Base-by-base conservation (phyloP, 2,797 vertebrate species). In the Bovichtus variegatus region DNA sequence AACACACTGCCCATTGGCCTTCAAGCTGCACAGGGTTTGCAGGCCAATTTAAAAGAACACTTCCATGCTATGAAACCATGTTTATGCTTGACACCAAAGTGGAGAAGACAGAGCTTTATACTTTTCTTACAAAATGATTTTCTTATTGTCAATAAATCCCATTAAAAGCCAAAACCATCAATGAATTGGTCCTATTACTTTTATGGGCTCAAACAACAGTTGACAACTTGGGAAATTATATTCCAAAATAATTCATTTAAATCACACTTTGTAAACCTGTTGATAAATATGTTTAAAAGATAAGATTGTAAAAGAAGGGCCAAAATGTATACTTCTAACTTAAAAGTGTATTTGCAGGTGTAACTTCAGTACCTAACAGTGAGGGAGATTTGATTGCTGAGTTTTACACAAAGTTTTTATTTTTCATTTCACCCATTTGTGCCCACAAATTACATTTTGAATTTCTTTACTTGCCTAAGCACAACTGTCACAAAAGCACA, bases 1-100 rank as follows among this genome's bases (percentile, higher is more conserved):
- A 85, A 76, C 36, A 85, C 78, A 51, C 54, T 50, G 68, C 40
- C 49, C 49, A 51, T 53, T 21, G 65, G 44, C 73, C 71, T 61
- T 6, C 6, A 5, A 55, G 65, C 74, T 61, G 43, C 60, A 73
- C n/a, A 51, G 23, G 50, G 12, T 57, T 55, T 23, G n/a, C 34
- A n/a, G 1, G 61, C 23, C 21, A 47, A 21, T 31, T 70, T 31
- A 19, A 77, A n/a, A 21, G 9, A 11, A 54, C 49, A 69, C 55
- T 46, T 51, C 12, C 11, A 63, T 43, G 61, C 55, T 58, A n/a
- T 43, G 15, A 58, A 46, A 31, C 62, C 15, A 57, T 31, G 21
- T 41, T 74, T 41, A 51, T 36, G 60, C 18, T 68, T 71, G 9
- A 76, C 72, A 71, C 31, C 23, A 55, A 78, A 61, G 23, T 21